Evolutionary conservation across 2,797 vertebrate species (phyloP), one percentile per base, ranked within the genome.

Genomic region (Spinibarbus caldwelli): DNA sequence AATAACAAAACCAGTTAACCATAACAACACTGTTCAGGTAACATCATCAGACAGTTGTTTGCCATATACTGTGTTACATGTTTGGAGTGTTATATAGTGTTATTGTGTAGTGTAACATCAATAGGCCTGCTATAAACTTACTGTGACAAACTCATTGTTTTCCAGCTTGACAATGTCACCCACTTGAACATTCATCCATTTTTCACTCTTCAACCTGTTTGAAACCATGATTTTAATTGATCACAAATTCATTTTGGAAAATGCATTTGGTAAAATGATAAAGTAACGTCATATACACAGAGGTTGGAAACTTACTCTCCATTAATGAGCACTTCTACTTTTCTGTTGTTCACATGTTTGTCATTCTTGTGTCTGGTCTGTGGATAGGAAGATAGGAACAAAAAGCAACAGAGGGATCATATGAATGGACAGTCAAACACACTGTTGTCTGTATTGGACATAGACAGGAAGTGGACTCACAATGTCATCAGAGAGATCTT

Each of bases 101-200:
- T 21, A 7, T 17, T 17, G 45, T 47, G 15, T 47, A 5, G 15
- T 47, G 45, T 47, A 47, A 15, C 11, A n/a, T 57, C 54, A 57
- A n/a, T 59, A 26, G n/a, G 57, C 34, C 4, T 57, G 17, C 14
- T 17, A 3, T 21, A 38, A 75, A 94, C 97, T 97, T 85, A 99
- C 98, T 7, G 97, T 97, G 67, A 99, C 97, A 92, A 96, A 96
- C 89, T 97, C 94, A 85, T 99, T 96, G 86, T 96, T 98, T 91
- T 97, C 94, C 92, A 99, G 93, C 91, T 96, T 97, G 90, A 99
- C 94, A 83, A 99, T 95, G 90, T 99, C 97, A 26, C 98, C 98
- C 45, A 99, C 98, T 91, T 97, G 96, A 79, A 99, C 94, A 49
- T 97, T 96, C 97, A 96, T 97, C 98, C 97, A 99, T 93, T 96